Evolutionary conservation across 2,888 invertebrate genomes (phyloP).

Genomic region (Pardosa pseudoannulata): DNA sequence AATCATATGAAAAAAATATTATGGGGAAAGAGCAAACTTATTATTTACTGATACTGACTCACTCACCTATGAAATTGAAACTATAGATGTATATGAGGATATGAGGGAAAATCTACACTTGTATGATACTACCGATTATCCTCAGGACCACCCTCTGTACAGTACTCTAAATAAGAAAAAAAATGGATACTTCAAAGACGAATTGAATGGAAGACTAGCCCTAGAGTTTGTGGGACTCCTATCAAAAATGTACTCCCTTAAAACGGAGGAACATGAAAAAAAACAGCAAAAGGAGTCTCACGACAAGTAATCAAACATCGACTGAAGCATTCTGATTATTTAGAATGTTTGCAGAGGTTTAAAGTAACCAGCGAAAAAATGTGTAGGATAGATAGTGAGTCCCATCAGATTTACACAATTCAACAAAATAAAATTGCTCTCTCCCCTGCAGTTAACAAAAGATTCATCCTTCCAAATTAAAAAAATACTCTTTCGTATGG

Average conservation of each 20-base stretch:
- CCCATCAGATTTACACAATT: background rate
- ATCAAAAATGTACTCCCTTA: background rate
- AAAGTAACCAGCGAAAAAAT: background rate
- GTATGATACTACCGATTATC: background rate
- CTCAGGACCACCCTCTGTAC: background rate
- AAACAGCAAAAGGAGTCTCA: background rate
- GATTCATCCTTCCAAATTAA: background rate
- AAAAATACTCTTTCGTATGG: background rate
- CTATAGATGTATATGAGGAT: background rate
- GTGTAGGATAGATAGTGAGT: background rate
- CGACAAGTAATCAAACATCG: background rate
- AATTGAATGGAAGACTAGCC: background rate
- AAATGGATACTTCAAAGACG: background rate
- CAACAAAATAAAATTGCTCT: background rate
- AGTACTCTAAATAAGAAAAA: background rate
- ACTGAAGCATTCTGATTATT: background rate
- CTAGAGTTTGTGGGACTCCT: background rate
- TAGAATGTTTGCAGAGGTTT: background rate
- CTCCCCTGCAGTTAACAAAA: too few species aligned
- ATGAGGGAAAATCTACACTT: background rate
- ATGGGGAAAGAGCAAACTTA: slow-evolving; percentile 72
- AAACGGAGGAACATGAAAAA: background rate
- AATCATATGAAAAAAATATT: slow-evolving; percentile 73
- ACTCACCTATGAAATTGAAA: slow-evolving; percentile 70
- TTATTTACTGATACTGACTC: slow-evolving; percentile 76